Conservation (phyloP, 2,888 invertebrate species). For the Nemurella pictetii region DNA sequence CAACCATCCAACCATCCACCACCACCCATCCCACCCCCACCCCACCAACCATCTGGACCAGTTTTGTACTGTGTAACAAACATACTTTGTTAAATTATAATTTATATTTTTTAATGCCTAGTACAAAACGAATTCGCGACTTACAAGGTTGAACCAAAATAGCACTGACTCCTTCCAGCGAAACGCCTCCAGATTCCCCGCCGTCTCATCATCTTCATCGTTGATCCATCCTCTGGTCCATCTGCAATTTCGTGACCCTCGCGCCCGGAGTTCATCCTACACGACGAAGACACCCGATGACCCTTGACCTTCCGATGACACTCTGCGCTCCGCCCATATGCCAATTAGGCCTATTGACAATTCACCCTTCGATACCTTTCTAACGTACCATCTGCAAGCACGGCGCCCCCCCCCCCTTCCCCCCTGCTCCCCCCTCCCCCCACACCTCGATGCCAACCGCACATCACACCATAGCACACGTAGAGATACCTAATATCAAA, state of each 20-base stretch:
- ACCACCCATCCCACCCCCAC: too few species aligned
- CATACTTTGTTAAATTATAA: background rate
- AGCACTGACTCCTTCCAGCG: too few species aligned
- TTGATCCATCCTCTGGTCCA: background rate
- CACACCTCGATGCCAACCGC: background rate
- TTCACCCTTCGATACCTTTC: conserved; percentile 18
- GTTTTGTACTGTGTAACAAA: background rate
- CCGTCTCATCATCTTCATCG: too few species aligned
- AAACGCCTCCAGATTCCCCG: too few species aligned
- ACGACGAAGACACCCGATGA: background rate
- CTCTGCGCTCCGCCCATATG: background rate
- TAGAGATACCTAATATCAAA: conserved; percentile 1
- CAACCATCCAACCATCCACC: too few species aligned
- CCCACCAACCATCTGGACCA: background rate
- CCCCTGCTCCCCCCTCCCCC: conserved; percentile 1
- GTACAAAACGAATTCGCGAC: background rate
- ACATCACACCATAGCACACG: background rate
- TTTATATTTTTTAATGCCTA: background rate
- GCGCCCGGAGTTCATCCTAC: background rate
- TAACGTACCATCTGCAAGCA: conserved; percentile 5
- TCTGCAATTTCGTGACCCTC: background rate
- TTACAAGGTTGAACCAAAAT: too few species aligned
- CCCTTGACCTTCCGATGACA: background rate
- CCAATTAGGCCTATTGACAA: conserved; percentile 17
- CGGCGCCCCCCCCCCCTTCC: background rate